Evolutionary conservation across 2,113 vertebrate genomes (phyloP).

Genomic region (Cyprinodon brontotheroides): DNA sequence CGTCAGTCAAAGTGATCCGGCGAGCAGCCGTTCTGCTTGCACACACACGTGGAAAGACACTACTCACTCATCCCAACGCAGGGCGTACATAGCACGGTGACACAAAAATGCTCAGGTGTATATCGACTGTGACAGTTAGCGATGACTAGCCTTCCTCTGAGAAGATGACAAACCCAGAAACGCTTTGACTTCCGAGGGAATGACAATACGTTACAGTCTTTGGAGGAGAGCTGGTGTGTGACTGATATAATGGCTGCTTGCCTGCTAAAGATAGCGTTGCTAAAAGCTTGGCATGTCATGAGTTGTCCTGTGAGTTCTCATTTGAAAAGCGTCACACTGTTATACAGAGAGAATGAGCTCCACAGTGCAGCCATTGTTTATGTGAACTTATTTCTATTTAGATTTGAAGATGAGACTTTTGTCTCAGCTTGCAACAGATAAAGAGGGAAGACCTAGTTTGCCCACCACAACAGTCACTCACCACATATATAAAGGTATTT

Average conservation of each 20-base stretch:
- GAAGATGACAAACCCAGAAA: slow-evolving; percentile 73
- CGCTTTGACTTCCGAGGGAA: slow-evolving; percentile 68
- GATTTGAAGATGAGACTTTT: not conserved
- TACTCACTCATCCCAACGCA: slow-evolving; percentile 58
- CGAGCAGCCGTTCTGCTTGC: slow-evolving; percentile 69
- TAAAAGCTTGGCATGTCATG: slow-evolving; percentile 49
- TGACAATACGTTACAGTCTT: slow-evolving; percentile 71
- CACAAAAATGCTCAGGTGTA: slow-evolving; percentile 77
- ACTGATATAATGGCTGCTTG: slow-evolving; percentile 69
- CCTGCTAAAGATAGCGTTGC: slow-evolving; percentile 51
- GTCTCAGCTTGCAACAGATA: not conserved
- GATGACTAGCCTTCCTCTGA: slow-evolving; percentile 73
- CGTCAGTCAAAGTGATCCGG: slow-evolving; percentile 78
- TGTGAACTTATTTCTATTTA: not conserved
- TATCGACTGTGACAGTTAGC: slow-evolving; percentile 76
- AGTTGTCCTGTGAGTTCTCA: slow-evolving; percentile 36
- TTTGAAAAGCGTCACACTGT: slow-evolving; percentile 34
- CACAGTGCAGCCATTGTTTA: slow-evolving; percentile 1
- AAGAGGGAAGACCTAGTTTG: not conserved
- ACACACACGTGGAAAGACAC: slow-evolving; percentile 59
- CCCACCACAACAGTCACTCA: not conserved
- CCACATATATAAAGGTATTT: not conserved
- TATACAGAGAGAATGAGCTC: slow-evolving; percentile 9
- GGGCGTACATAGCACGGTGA: slow-evolving; percentile 66
- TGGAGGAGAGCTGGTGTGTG: slow-evolving; percentile 66